phyloP scores from a whole-genome alignment of 2,113 vertebrate species.

The Poeciliopsis prolifica region DNA sequence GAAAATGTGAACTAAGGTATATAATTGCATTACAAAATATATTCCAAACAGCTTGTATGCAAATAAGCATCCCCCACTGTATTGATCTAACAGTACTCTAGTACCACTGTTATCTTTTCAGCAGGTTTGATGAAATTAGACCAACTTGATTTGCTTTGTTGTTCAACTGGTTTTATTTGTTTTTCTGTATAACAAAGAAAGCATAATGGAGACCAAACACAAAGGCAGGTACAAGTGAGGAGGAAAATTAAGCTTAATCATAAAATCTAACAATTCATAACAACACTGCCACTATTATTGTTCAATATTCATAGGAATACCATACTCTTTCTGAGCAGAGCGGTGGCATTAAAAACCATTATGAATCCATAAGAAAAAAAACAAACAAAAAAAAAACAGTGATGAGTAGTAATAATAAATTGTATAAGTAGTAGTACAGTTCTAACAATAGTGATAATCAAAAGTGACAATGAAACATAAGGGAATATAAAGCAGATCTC shows the following conservation, averaged over 20 bases:
- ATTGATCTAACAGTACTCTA: neutral
- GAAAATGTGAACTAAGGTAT: too few relatives aligned
- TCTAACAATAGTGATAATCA: slow-evolving; percentile 84
- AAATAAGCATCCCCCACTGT: neutral
- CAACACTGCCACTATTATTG: slow-evolving; percentile 82
- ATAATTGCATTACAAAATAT: neutral
- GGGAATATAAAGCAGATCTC: slow-evolving; percentile 82
- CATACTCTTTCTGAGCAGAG: slow-evolving; percentile 72
- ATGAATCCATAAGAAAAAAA: slow-evolving; percentile 80
- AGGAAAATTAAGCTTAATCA: slow-evolving; percentile 80
- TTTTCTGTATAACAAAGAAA: slow-evolving; percentile 84
- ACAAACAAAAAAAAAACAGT: slow-evolving; percentile 63
- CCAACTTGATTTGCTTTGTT: slow-evolving; percentile 14
- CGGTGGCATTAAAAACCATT: slow-evolving; percentile 80
- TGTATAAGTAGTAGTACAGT: slow-evolving; percentile 83
- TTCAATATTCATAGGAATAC: slow-evolving; percentile 80
- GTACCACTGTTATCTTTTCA: neutral
- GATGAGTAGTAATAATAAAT: slow-evolving; percentile 82
- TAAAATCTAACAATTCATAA: slow-evolving; percentile 80
- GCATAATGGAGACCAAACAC: slow-evolving; percentile 83
- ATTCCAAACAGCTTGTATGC: neutral
- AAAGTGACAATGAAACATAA: slow-evolving; percentile 81
- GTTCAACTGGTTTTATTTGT: slow-evolving; percentile 81
- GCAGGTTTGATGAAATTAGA: slow-evolving; percentile 5
- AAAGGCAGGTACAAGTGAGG: slow-evolving; percentile 81